Conservation (phyloP, 2,113 vertebrate species). For the Pungitius pungitius region DNA sequence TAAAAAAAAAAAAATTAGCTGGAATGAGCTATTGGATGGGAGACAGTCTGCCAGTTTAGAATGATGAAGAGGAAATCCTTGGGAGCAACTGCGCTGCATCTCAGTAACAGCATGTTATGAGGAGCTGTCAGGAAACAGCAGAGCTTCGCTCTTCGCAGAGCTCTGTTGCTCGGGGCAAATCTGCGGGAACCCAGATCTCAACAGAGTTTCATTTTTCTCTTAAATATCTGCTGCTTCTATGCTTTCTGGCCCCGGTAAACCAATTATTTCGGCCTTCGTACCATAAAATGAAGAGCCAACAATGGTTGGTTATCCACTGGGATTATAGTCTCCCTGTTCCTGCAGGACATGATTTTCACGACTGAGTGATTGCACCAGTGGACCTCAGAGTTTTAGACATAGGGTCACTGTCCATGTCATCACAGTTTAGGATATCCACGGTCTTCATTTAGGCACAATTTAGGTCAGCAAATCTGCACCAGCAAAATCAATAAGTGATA, state of each 20-base stretch:
- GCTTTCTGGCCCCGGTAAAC: conserved; percentile 17
- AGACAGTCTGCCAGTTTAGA: conserved; percentile 18
- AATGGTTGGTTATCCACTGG: conserved; percentile 2
- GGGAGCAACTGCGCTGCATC: conserved; percentile 40
- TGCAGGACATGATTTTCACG: conserved; percentile 19
- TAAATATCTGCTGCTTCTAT: conserved; percentile 18
- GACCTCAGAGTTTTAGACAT: conserved; percentile 4
- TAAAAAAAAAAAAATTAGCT: too few species aligned
- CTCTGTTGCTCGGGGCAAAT: conserved; percentile 38
- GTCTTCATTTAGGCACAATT: conserved; percentile 60
- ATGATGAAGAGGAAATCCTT: conserved; percentile 43
- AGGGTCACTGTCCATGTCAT: not conserved
- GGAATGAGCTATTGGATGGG: conserved; percentile 1
- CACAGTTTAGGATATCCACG: conserved; percentile 1
- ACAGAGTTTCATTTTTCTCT: conserved; percentile 42
- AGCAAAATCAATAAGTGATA: conserved; percentile 68
- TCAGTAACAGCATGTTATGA: conserved; percentile 43
- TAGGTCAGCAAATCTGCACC: conserved; percentile 22
- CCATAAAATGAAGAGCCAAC: conserved; percentile 8
- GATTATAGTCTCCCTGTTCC: conserved; percentile 3
- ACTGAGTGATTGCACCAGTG: conserved; percentile 8
- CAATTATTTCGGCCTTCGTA: conserved; percentile 3
- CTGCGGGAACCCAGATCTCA: conserved; percentile 36
- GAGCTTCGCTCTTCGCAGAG: conserved; percentile 34
- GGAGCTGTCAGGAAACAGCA: conserved; percentile 47